These are phyloP conservation scores for Paramuricea clavata DNA, from an alignment of 92 coral and sea anemone species.

Conservation along the genomic window DNA sequence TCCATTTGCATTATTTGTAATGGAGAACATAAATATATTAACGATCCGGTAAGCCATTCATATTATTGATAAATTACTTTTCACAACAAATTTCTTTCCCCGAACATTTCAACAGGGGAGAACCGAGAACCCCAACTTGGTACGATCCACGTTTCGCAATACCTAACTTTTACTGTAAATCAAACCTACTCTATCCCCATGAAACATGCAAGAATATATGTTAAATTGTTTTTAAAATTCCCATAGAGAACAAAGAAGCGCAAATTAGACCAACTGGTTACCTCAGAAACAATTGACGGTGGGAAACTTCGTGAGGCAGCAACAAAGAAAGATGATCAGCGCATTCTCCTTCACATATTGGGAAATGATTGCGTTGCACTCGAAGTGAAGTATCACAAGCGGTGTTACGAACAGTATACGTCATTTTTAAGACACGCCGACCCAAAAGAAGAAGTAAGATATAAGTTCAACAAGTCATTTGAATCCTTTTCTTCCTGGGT, in stretches of 20 bases:
- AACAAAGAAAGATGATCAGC: slow-evolving; percentile 57
- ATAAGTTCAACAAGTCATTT: slow-evolving; percentile 43
- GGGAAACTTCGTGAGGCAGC: slow-evolving; percentile 67
- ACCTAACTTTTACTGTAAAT: too few species aligned
- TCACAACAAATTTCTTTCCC: too few species aligned
- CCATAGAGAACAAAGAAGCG: slow-evolving; percentile 49
- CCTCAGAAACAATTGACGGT: slow-evolving; percentile 59
- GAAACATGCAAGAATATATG: too few species aligned
- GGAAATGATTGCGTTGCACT: slow-evolving; percentile 65
- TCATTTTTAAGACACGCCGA: slow-evolving; percentile 43
- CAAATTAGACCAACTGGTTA: slow-evolving; percentile 47
- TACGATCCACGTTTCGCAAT: too few species aligned
- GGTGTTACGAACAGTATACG: slow-evolving; percentile 44
- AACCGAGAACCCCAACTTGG: too few species aligned
- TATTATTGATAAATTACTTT: too few species aligned
- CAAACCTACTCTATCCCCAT: too few species aligned
- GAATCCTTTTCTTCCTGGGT: slow-evolving; percentile 46
- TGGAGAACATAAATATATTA: slow-evolving; percentile 59
- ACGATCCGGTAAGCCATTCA: slow-evolving; percentile 65
- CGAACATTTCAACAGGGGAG: too few species aligned
- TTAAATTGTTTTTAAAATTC: too few species aligned
- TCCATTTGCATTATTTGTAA: slow-evolving; percentile 69
- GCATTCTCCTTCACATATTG: slow-evolving; percentile 57
- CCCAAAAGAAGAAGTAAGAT: slow-evolving; percentile 7
- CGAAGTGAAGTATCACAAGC: too few species aligned